Evolutionary conservation across 2,888 invertebrate species (phyloP).

Genomic region (Conus canariensis): DNA sequence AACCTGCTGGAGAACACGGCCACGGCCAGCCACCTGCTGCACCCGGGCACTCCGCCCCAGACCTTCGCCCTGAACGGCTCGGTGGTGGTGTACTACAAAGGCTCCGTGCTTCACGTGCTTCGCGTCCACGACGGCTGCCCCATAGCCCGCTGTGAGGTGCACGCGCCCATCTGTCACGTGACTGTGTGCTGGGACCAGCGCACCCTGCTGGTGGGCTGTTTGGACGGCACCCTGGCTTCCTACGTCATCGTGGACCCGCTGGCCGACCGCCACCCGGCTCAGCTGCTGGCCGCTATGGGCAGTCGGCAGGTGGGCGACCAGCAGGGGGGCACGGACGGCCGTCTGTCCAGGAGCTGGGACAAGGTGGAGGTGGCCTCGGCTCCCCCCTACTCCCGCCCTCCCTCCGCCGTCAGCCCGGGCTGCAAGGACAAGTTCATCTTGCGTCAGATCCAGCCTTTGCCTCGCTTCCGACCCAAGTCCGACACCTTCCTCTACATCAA

Average conservation of each 20-base stretch:
- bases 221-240: conserved; percentile 72
- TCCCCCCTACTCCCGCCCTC: conserved; percentile 69
- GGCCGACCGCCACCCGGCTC: conserved; percentile 51
- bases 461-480: conserved; percentile 64
- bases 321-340: neutral
- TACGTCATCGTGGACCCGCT: conserved; percentile 72
- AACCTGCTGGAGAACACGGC: conserved; percentile 62
- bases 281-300: conserved; percentile 50
- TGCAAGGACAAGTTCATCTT: conserved; percentile 66
- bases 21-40: conserved; percentile 59
- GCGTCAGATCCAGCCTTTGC: conserved; percentile 63
- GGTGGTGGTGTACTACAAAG: conserved; percentile 66
- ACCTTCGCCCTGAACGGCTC: conserved; percentile 67
- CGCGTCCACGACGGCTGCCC: conserved; percentile 64
- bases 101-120: conserved; percentile 59
- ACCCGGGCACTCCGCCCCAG: conserved; percentile 63
- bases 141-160: conserved; percentile 71
- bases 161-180: conserved; percentile 66
- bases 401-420: conserved; percentile 63
- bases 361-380: conserved; percentile 61
- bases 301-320: conserved; percentile 53
- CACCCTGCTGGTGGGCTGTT: conserved; percentile 74
- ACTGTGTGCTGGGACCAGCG: conserved; percentile 71
- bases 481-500: conserved; percentile 57
- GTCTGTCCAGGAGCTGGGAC: conserved; percentile 65